Conservation (phyloP, 2,888 invertebrate genomes). For the Calliopum simillimum region DNA sequence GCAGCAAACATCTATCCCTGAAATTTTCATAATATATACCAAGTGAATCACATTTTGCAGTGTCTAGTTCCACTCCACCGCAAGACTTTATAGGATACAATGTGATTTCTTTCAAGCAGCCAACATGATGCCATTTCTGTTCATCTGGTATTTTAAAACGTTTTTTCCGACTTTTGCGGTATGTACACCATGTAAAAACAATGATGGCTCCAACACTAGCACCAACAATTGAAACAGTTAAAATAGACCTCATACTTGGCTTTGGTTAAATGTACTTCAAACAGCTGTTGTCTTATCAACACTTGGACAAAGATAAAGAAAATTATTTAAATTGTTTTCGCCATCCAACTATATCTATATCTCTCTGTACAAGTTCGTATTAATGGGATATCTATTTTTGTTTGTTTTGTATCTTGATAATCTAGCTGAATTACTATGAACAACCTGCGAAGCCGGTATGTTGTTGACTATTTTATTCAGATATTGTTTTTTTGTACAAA, state of each 20-base stretch:
- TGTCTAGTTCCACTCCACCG: conserved; percentile 31
- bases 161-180: conserved; percentile 5
- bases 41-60: conserved; percentile 34
- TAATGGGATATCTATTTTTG: too few species aligned
- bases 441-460: too few species aligned
- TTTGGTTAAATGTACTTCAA: too few species aligned
- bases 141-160: neutral
- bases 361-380: too few species aligned
- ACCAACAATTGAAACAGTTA: conserved; percentile 14
- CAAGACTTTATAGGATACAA: conserved; percentile 42
- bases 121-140: conserved; percentile 37
- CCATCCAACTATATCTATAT: too few species aligned
- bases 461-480: too few species aligned
- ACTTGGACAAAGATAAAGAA: too few species aligned
- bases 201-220: conserved; percentile 31
- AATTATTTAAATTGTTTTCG: too few species aligned
- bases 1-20: conserved; percentile 38
- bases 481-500: too few species aligned
- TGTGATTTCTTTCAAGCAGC: conserved; percentile 37
- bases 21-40: conserved; percentile 35
- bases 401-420: too few species aligned
- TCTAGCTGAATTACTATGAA: too few species aligned
- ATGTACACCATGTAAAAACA: conserved; percentile 25
- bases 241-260: neutral
- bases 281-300: too few species aligned